phyloP scores from a whole-genome alignment of 2,113 vertebrate species.

The Siphamia tubifer region DNA sequence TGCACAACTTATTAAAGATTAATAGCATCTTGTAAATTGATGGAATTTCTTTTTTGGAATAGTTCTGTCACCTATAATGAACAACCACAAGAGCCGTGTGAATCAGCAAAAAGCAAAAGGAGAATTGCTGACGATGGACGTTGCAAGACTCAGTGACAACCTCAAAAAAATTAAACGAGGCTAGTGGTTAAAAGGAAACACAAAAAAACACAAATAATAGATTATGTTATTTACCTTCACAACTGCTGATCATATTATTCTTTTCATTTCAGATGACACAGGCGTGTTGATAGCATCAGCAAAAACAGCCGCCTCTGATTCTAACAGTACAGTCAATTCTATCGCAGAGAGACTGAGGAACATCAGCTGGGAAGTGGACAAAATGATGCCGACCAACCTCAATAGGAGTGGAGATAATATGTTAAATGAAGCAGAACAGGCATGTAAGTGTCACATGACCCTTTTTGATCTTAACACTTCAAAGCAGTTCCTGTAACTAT shows the following conservation, averaged over 20 bases:
- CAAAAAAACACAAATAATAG: background rate
- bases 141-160: slow-evolving; percentile 55
- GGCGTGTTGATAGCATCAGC: slow-evolving; percentile 67
- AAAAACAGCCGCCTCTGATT: slow-evolving; percentile 68
- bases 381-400: slow-evolving; percentile 57
- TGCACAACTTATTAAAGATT: background rate
- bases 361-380: slow-evolving; percentile 77
- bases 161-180: slow-evolving; percentile 81
- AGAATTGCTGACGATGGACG: slow-evolving; percentile 49
- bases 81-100: slow-evolving; percentile 65
- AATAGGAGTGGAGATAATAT: slow-evolving; percentile 10
- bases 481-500: too few relatives aligned
- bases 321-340: slow-evolving; percentile 60
- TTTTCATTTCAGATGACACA: slow-evolving; percentile 75
- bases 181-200: slow-evolving; percentile 29
- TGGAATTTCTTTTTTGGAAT: slow-evolving; percentile 14
- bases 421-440: slow-evolving; percentile 32
- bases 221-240: background rate
- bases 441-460: too few relatives aligned
- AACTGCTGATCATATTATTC: background rate
- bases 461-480: too few relatives aligned
- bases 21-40: background rate
- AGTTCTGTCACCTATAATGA: slow-evolving; percentile 74
- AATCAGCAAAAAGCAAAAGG: slow-evolving; percentile 64
- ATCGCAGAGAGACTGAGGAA: slow-evolving; percentile 75